These are phyloP conservation scores for Mimachlamys varia DNA, from an alignment of 2,888 invertebrate species.

Conservation along the genomic window DNA sequence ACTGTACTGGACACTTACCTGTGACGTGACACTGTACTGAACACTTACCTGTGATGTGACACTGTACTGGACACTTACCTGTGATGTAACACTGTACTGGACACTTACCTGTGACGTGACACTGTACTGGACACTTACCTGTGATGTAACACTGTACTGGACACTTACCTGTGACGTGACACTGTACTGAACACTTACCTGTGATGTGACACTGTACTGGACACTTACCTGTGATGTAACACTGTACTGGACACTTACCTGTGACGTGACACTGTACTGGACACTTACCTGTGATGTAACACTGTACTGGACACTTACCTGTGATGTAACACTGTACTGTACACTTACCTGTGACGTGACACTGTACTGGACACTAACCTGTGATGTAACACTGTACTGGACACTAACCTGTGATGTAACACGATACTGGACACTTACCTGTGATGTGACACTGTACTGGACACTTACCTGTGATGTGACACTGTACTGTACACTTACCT, in stretches of 20 bases:
- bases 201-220: too few relatives aligned
- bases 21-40: too few relatives aligned
- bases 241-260: too few relatives aligned
- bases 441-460: neutral
- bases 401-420: slow-evolving; percentile 86
- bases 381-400: too few relatives aligned
- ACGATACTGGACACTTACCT: too few relatives aligned
- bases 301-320: slow-evolving; percentile 80
- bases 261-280: neutral
- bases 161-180: too few relatives aligned
- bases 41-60: slow-evolving; percentile 86
- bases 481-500: slow-evolving; percentile 80
- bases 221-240: slow-evolving; percentile 86
- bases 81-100: neutral
- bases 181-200: neutral
- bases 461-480: too few relatives aligned
- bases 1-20: neutral
- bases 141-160: slow-evolving; percentile 87
- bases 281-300: too few relatives aligned
- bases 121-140: slow-evolving; percentile 80
- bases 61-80: too few relatives aligned
- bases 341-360: slow-evolving; percentile 78
- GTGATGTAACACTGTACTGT: slow-evolving; percentile 87
- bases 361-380: neutral
- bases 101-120: too few relatives aligned